Evolutionary conservation across 2,797 vertebrate genomes (phyloP).

Genomic region (Emys orbicularis): DNA sequence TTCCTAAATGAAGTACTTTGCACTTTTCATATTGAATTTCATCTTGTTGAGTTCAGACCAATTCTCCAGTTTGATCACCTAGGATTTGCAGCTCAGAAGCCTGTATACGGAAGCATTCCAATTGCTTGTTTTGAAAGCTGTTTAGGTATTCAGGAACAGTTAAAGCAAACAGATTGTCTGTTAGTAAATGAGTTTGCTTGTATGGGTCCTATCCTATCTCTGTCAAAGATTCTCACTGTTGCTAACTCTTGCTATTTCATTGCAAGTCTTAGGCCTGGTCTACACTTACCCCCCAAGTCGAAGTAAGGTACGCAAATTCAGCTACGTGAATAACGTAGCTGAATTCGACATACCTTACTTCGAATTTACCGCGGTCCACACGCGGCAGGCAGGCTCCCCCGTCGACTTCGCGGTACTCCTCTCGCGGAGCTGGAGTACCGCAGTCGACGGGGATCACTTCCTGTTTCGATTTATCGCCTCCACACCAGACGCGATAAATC

Average conservation of each 20-base stretch:
- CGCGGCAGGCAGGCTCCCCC: too few species aligned
- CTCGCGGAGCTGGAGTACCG: too few species aligned
- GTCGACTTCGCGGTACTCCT: too few species aligned
- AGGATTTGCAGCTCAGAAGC: not conserved
- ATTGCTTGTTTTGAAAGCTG: not conserved
- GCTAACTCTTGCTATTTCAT: not conserved
- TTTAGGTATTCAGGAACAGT: rapidly evolving
- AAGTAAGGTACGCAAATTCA: too few species aligned
- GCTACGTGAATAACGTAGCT: too few species aligned
- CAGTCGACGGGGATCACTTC: too few species aligned
- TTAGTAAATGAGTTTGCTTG: not conserved
- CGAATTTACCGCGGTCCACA: too few species aligned
- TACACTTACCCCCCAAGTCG: too few species aligned
- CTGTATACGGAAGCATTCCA: not conserved
- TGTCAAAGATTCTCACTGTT: not conserved
- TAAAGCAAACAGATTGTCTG: not conserved
- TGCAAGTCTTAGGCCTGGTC: not conserved
- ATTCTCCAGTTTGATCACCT: not conserved
- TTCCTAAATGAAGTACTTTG: too few species aligned
- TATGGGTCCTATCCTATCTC: not conserved
- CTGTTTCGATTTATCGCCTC: too few species aligned
- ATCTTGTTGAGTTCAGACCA: not conserved
- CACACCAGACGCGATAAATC: too few species aligned
- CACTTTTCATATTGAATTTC: not conserved
- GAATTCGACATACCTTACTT: too few species aligned